Base-by-base conservation (phyloP, 2,113 vertebrate species). In the Crotalus horridus region DNA sequence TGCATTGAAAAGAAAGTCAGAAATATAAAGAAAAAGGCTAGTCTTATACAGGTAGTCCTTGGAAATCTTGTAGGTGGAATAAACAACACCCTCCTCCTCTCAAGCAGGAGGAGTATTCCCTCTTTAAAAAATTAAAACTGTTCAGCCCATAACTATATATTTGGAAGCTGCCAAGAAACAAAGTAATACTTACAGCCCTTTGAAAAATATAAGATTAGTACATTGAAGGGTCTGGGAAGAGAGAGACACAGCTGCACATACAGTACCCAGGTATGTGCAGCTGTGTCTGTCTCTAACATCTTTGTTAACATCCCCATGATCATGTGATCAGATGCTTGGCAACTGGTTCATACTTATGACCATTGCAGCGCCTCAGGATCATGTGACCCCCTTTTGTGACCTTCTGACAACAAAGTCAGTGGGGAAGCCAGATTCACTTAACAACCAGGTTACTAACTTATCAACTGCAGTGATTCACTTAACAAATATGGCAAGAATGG, bases 171-270 rank as follows among this genome's bases (percentile, higher is more conserved):
- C 39, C 23, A 29, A 92, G 46, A 23, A 87, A 89, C 33, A 91
- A 61, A 48, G 69, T 89, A 59, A 93, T 88, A 20, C 54, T 61
- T 61, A 81, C 56, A 81, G 74, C 7, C 39, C 61, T 15, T 89
- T 15, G 87, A n/a, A 91, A 59, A 90, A 59, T 29, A 59, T 0
- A 85, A 89, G 89, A 85, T 54, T 59, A 23, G 81, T 15, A 53
- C 92, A 92, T 13, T 85, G 39, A 24, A 89, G 9, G 11, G 24
- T 64, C 55, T 90, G 55, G 0, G 0, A 54, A 89, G 61, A 0
- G 0, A 43, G 43, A 43, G 43, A 43, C 55, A 89, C 59, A 89
- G 85, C 85, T 91, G n/a, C 13, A 39, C 69, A 0, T 55, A 48
- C 48, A 48, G 48, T 48, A 46, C 24, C 92, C 93, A 93, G 91